Evolutionary conservation across 2,797 vertebrate genomes (phyloP), one percentile per base, ranked within the genome.

Genomic region (Zonotrichia albicollis): DNA sequence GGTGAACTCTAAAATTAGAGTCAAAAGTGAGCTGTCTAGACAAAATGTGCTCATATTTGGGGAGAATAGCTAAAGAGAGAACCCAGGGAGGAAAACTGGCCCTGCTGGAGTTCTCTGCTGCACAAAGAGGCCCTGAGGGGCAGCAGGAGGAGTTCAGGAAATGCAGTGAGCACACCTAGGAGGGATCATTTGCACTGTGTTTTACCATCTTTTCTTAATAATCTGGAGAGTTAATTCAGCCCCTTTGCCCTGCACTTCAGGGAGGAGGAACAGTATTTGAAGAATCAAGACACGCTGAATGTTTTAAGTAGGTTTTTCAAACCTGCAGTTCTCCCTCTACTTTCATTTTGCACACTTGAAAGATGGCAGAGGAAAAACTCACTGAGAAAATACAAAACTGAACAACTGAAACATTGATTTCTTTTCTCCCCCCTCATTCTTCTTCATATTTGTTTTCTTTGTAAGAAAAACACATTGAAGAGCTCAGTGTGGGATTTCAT

Each of bases 401-500:
- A 92, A 84, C 17, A 57, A 77, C 36, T 46, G 36, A 42, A 84
- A 15, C 6, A 2, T 4, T 2, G 29, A 65, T 5, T 32, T 66
- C 57, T 19, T 20, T 5, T 11, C 40, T 2, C 15, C 50, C 50
- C 12, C 16, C 3, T 18, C 46, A 11, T 84, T 72, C 57, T 79
- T 40, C 57, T 64, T 74, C 32, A 0, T 46, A 40, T 89, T 92
- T 94, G 82, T 89, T 87, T 90, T 71, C 53, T 60, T 64, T 77
- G 48, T 60, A 78, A 89, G 83, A 74, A 95, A 80, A 94, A 67
- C 2, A 13, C 82, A 34, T 11, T 54, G 73, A 89, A 81, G 67
- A 13, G 51, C 87, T 95, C 95, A 84, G 73, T 46, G 84, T 85
- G 74, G 82, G 84, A 72, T 86, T 92, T 91, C 77, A 21, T 16